Evolutionary conservation across 2,888 invertebrate genomes (phyloP).

Genomic region (Rhogogaster chlorosoma): DNA sequence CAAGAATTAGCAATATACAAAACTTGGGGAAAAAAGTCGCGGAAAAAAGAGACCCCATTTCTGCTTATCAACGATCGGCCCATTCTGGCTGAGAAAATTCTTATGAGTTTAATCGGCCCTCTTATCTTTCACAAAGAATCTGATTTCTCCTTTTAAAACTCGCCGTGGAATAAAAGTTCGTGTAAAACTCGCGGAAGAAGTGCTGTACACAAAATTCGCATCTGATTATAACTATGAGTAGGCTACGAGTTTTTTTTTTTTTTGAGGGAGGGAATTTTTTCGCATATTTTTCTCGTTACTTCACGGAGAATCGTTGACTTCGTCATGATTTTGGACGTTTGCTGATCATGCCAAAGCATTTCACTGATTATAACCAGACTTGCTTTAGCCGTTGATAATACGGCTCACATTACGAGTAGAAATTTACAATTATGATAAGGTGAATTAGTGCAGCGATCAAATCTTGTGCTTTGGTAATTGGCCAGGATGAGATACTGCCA

Average conservation of each 20-base stretch:
- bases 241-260: no score
- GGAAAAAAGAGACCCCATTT: not conserved
- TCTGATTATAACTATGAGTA: not conserved
- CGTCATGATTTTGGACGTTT: not conserved
- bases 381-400: slow-evolving; percentile 14
- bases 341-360: not conserved
- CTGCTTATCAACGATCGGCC: not conserved
- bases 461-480: slow-evolving; percentile 34
- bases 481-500: slow-evolving; percentile 4
- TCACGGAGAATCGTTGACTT: not conserved
- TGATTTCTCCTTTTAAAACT: not conserved
- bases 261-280: no score
- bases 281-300: not conserved
- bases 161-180: not conserved
- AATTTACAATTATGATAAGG: slow-evolving; percentile 45
- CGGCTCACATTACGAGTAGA: not conserved
- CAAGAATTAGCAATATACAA: not conserved
- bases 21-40: not conserved
- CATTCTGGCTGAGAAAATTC: not conserved
- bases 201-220: not conserved
- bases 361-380: not conserved
- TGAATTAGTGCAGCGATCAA: slow-evolving; percentile 43
- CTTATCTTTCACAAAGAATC: not conserved
- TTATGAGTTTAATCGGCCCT: not conserved
- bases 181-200: not conserved